Conservation (phyloP, 2,888 invertebrate species). For the Metallyticus violacea region DNA sequence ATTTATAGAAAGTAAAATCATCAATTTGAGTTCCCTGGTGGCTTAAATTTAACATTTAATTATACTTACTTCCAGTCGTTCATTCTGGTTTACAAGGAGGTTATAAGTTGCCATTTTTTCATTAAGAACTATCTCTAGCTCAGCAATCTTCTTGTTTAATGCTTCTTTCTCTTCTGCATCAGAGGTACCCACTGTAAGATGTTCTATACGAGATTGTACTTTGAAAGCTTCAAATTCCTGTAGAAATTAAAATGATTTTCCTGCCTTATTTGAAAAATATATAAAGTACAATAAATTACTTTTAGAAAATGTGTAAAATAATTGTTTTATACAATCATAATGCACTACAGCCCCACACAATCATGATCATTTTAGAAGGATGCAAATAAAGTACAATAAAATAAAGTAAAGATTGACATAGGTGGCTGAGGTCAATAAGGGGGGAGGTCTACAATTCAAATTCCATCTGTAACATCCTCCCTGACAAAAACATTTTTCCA, state of each 20-base stretch:
- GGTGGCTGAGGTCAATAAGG: too few relatives aligned
- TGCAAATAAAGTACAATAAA: too few relatives aligned
- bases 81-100: constrained; percentile 30
- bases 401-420: too few relatives aligned
- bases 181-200: constrained; percentile 23
- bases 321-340: too few relatives aligned
- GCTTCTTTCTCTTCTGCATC: constrained; percentile 23
- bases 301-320: background rate
- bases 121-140: constrained; percentile 29
- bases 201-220: constrained; percentile 27
- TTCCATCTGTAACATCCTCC: too few relatives aligned
- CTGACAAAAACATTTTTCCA: too few relatives aligned
- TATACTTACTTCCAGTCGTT: constrained; percentile 29
- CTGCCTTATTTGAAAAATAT: background rate
- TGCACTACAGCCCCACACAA: too few relatives aligned
- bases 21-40: too few relatives aligned
- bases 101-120: constrained; percentile 26
- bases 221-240: constrained; percentile 33
- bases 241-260: background rate
- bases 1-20: too few relatives aligned
- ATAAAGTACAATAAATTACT: background rate
- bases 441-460: too few relatives aligned
- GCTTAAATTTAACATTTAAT: too few relatives aligned
- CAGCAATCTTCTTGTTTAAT: constrained; percentile 24
- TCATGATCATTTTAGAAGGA: too few relatives aligned